Conservation (phyloP, 2,113 vertebrate species). For the Gobio gobio region DNA sequence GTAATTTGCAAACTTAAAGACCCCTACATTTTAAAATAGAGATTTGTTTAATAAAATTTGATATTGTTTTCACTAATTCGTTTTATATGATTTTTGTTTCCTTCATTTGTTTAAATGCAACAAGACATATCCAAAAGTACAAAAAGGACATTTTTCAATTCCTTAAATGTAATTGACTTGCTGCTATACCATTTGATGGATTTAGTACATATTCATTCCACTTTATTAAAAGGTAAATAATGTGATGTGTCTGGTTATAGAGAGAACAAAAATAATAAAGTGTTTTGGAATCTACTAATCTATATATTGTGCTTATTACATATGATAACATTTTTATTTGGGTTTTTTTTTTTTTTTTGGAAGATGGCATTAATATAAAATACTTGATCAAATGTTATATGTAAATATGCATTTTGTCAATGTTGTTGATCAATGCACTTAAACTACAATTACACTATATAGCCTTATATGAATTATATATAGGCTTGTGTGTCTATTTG, state of each 20-base stretch:
- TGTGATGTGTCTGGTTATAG: background rate
- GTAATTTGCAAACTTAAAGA: background rate
- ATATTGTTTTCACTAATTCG: background rate
- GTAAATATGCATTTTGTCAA: background rate
- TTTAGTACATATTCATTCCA: conserved; percentile 3
- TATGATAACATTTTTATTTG: too few relatives aligned
- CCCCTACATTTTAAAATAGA: background rate
- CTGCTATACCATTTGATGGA: conserved; percentile 9
- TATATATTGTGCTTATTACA: too few relatives aligned
- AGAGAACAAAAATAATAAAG: background rate
- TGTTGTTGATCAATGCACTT: too few relatives aligned
- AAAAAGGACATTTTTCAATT: background rate
- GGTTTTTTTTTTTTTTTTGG: too few relatives aligned
- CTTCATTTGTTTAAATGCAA: background rate
- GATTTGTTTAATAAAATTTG: background rate
- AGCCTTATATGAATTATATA: background rate
- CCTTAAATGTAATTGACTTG: background rate
- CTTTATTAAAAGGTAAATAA: background rate
- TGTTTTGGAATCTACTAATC: background rate
- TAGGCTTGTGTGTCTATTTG: background rate
- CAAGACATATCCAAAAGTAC: background rate
- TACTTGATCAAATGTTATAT: background rate
- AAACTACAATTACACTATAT: background rate
- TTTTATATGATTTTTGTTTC: background rate
- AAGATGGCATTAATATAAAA: background rate